Evolutionary conservation across 2,888 invertebrate species (phyloP).

Genomic region (Cryptus viduatorius): DNA sequence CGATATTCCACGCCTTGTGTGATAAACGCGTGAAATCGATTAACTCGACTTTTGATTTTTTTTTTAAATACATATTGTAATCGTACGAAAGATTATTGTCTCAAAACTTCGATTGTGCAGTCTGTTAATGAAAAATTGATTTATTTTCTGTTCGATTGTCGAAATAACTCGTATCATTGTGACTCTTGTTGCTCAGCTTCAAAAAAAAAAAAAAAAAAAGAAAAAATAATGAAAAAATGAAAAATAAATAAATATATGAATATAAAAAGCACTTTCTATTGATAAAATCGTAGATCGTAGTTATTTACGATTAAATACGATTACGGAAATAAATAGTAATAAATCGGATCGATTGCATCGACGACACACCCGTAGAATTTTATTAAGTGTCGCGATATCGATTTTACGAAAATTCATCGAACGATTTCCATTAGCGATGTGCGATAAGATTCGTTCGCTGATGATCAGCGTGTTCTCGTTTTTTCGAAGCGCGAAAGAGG

Average conservation of each 20-base stretch:
- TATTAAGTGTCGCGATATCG: background rate
- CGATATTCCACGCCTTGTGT: background rate
- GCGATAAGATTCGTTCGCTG: conserved; percentile 42
- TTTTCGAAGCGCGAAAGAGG: background rate
- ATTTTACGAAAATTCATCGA: conserved; percentile 38
- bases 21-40: background rate
- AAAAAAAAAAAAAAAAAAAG: background rate
- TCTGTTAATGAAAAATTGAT: background rate
- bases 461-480: conserved; percentile 21
- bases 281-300: conserved; percentile 2
- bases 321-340: conserved; percentile 1
- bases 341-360: conserved; percentile 16
- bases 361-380: background rate
- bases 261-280: background rate
- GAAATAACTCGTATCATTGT: conserved; percentile 12
- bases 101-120: conserved; percentile 1
- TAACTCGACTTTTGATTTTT: background rate
- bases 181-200: conserved; percentile 17
- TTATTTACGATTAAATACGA: conserved; percentile 15
- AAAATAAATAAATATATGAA: background rate
- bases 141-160: background rate
- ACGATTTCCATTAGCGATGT: conserved; percentile 48
- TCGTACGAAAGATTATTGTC: background rate
- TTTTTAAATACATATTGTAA: conserved; percentile 11
- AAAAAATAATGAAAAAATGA: background rate